Evolutionary conservation across 64 coral and sea anemone species (phyloP), one percentile per base, ranked within the genome.

Genomic region (Stichodactyla mertensii): DNA sequence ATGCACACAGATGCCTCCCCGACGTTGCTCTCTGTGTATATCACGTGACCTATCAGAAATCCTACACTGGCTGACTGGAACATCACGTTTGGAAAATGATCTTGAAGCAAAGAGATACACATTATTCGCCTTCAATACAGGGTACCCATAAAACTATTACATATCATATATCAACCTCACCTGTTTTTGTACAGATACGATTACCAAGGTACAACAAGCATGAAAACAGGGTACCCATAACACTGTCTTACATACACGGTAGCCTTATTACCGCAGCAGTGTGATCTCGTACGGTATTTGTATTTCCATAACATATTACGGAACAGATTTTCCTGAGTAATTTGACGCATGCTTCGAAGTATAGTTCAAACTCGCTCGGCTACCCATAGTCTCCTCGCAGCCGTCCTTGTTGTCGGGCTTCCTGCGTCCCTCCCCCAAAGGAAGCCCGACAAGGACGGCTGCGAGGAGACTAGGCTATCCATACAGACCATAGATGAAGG

Each of bases 231-330:
- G 83, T 71, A 89, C 51, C 88, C 88, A 20, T 84, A 52, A 54
- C 88, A 89, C 82, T 89, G 81, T 52, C 88, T 69, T 24, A 89
- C 61, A 58, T 84, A 89, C 16, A 89, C 61, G 16, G 62, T 89
- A 27, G 61, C 26, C 6, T 77, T 90, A 28, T 52, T 26, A 6
- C 9, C 16, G 54, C 88, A 90, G 55, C 88, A 90, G 16, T 90
- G 27, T 19, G 62, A 18, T 60, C 64, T 64, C 0, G 55, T 77
- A 53, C 88, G 88, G 77, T 84, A 90, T 31, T 55, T 82, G 85
- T 11, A 90, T 55, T 78, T 85, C 53, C 56, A 31, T 71, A 31
- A 31, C 28, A 31, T 31, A 31, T 31, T 31, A 31, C 28, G 28
- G 28, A 31, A 31, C 28, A 31, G 28, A 31, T 31, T 31, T 31